Conservation (phyloP, 2,113 vertebrate species). For the Mohoua ochrocephala region DNA sequence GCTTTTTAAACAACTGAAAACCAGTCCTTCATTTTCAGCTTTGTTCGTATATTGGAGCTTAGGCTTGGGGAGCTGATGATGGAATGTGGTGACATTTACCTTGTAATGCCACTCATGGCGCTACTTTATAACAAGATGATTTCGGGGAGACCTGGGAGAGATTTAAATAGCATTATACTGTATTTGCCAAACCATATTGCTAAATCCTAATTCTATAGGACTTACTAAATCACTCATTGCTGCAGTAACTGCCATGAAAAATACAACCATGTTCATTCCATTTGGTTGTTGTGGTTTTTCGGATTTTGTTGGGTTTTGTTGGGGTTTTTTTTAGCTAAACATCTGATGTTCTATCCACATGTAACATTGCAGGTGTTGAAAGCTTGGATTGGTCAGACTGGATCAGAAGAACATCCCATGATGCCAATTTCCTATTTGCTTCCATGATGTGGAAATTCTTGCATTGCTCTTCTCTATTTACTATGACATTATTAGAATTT, state of each 20-base stretch:
- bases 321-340: neutral
- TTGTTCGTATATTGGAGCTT: neutral
- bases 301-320: neutral
- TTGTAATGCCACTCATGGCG: neutral
- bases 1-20: neutral
- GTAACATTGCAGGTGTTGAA: neutral
- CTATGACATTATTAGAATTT: neutral
- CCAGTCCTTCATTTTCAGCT: neutral
- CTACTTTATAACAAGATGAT: neutral
- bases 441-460: neutral
- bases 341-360: neutral
- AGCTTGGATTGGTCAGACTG: neutral
- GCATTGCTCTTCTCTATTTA: neutral
- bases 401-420: neutral
- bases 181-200: neutral
- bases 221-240: neutral
- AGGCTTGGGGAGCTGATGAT: neutral
- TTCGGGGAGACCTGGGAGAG: neutral
- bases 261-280: neutral
- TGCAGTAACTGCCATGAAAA: neutral
- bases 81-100: neutral
- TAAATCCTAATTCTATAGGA: neutral
- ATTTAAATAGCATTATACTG: neutral
- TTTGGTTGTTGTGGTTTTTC: neutral
- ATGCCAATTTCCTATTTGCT: neutral